Percentiles rank a stretch among this genome's conserved stretches.
Conservation (phyloP, 2,888 invertebrate species). For the Camponotus fellah region DNA sequence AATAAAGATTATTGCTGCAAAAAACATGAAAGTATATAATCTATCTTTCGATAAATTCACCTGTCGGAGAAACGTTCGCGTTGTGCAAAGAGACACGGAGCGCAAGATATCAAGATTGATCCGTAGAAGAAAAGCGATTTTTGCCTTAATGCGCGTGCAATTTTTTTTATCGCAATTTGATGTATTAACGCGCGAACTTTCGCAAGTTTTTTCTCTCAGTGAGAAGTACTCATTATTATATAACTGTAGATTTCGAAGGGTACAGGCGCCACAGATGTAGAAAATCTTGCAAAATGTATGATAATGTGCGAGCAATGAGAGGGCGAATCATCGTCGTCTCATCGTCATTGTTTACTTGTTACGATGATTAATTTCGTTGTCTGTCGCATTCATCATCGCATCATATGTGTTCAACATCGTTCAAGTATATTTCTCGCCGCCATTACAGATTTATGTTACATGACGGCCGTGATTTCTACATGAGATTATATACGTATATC, state of each 20-base stretch:
- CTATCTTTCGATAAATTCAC: slow-evolving; percentile 44
- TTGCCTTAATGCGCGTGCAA: slow-evolving; percentile 45
- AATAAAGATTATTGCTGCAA: slow-evolving; percentile 53
- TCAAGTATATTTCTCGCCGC: not conserved
- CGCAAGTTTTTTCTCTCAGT: slow-evolving; percentile 61
- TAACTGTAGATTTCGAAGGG: slow-evolving; percentile 21
- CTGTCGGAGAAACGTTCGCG: slow-evolving; percentile 10
- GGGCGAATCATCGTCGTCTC: slow-evolving; percentile 17
- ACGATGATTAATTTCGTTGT: slow-evolving; percentile 10
- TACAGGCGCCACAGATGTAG: slow-evolving; percentile 28
- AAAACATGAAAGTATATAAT: slow-evolving; percentile 50
- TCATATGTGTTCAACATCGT: not conserved
- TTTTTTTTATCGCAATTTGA: not conserved
- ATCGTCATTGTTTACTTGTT: slow-evolving; percentile 13
- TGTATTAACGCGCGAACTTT: not conserved
- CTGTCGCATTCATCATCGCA: not conserved
- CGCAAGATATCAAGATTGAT: not conserved
- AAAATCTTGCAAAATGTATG: slow-evolving; percentile 38
- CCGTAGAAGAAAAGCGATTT: slow-evolving; percentile 11
- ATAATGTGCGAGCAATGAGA: slow-evolving; percentile 45
- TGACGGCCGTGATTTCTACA: slow-evolving; percentile 3
- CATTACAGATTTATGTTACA: slow-evolving; percentile 11
- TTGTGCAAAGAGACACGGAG: not conserved
- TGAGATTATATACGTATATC: not conserved
- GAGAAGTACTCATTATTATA: not conserved